Conservation (phyloP, 2,797 vertebrate species). For the Pagetopsis macropterus region DNA sequence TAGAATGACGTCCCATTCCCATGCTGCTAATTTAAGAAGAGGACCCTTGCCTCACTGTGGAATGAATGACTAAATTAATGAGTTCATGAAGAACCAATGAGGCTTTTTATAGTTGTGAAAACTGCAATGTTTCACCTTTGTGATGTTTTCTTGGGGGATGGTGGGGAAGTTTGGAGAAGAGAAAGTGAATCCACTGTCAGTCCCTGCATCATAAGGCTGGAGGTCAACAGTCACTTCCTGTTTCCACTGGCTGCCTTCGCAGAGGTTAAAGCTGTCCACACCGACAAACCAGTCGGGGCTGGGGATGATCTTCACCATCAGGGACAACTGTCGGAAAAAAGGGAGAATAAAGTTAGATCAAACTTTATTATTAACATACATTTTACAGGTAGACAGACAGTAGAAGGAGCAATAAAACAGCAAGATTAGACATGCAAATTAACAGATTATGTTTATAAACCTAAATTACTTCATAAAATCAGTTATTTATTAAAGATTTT, state of each 20-base stretch:
- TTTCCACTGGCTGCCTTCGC: slow-evolving; percentile 81
- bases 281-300: slow-evolving; percentile 85
- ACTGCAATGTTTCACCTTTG: slow-evolving; percentile 64
- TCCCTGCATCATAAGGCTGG: slow-evolving; percentile 85
- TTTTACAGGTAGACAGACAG: background rate
- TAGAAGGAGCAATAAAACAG: background rate
- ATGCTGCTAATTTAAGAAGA: slow-evolving; percentile 22
- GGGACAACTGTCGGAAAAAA: slow-evolving; percentile 70
- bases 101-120: background rate
- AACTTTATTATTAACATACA: background rate
- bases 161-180: slow-evolving; percentile 83
- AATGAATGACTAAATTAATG: slow-evolving; percentile 11
- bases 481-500: background rate
- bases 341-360: slow-evolving; percentile 6
- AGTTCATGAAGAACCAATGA: background rate
- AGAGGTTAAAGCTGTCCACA: slow-evolving; percentile 77
- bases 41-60: slow-evolving; percentile 2
- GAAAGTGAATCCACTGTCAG: slow-evolving; percentile 88
- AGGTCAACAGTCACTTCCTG: slow-evolving; percentile 83
- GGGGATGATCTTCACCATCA: slow-evolving; percentile 83
- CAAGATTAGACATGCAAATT: background rate
- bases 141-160: slow-evolving; percentile 79
- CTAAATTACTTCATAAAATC: background rate
- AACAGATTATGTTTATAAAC: background rate
- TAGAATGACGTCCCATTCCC: slow-evolving; percentile 41